Base-by-base conservation (phyloP, 2,797 vertebrate genomes). In the Brotula barbata region DNA sequence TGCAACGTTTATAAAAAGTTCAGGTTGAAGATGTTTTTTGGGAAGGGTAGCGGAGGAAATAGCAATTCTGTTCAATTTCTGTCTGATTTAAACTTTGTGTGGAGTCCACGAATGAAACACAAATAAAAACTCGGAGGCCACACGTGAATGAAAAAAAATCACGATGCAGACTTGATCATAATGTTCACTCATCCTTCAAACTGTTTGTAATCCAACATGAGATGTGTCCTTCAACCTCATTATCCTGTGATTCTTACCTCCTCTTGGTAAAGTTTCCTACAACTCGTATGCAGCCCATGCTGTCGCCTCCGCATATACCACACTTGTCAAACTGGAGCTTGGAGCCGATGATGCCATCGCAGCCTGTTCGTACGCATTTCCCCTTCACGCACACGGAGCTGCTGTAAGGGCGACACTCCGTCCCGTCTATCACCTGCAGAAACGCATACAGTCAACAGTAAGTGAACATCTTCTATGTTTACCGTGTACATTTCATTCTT, bases 311-410 rank as follows among this genome's bases (percentile, higher is more conserved):
- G 16, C 97, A 99, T 20, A 96, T 85, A 0, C 95, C 96, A 0
- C 97, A 99, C 70, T 97, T 98, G 83, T 99, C 97, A 10, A 92
- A 95, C 72, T 96, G 96, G 15, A 98, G 94, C 80, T 95, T 97
- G 41, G 97, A 99, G 15, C 97, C 97, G 0, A 99, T 98, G 85
- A 99, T 97, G 62, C 94, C 92, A 0, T 99, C 97, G 0, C 97
- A 99, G 47, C 97, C 96, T 0, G 96, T 99, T 1, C 95, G 90
- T 2, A 98, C 88, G 36, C 97, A 99, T 59, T 94, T 96, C 12
- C 97, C 97, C 60, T 92, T 93, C 51, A 99, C 95, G 0, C 97
- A 99, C 36, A 98, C 92, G 0, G 96, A 98, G 74, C 96, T 96
- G 82, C 96, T 98, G 84, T 93, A 93, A 0, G 96, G 97, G 2